Base-by-base conservation (phyloP, 2,888 invertebrate genomes). In the Trichopoda pennipes region DNA sequence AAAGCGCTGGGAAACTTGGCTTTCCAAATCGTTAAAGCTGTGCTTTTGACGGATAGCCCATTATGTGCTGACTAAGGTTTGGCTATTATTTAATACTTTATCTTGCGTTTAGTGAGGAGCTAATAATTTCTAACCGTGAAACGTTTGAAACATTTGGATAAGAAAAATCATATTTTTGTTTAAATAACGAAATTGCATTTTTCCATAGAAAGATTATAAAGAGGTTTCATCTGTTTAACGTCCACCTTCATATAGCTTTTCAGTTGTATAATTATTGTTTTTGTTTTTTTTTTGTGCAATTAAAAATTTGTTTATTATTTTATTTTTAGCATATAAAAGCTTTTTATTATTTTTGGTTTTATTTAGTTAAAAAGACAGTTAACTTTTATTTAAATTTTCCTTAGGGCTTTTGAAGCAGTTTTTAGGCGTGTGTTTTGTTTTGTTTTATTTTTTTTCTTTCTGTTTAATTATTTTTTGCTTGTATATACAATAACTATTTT, bases 341-440 rank as follows among this genome's bases (percentile, higher is more conserved):
- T 82, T 79, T 69, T 23, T 6, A 42, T 73, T 44, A 58, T 80
- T 38, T 73, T 47, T n/a, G n/a, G n/a, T n/a, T 68, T 44, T 44
- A 16, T 2, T 72, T 66, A 64, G 32, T 56, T 82, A 68, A 82
- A 82, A 82, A 82, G 82, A 82, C 82, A 82, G 82, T 82, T 82
- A 82, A 82, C 82, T 82, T 79, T 75, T 44, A 28, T 53, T 73
- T 63, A 75, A 3, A 1, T 68, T 75, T 56, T 55, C 21, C 70
- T 47, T 73, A 61, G 82, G 63, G 82, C 79, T 82, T 82, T 82
- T 79, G 21, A 82, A 82, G 82, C 82, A 79, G 75, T 79, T 75
- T 61, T 72, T 79, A 82, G 82, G 82, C 82, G 79, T 82, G 63
- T 69, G 79, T 82, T 58, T 69, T 79, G 32, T 58, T 63, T 38